These are phyloP conservation scores for Carterocephalus palaemon DNA, from an alignment of 2,888 invertebrate species.

Conservation along the genomic window DNA sequence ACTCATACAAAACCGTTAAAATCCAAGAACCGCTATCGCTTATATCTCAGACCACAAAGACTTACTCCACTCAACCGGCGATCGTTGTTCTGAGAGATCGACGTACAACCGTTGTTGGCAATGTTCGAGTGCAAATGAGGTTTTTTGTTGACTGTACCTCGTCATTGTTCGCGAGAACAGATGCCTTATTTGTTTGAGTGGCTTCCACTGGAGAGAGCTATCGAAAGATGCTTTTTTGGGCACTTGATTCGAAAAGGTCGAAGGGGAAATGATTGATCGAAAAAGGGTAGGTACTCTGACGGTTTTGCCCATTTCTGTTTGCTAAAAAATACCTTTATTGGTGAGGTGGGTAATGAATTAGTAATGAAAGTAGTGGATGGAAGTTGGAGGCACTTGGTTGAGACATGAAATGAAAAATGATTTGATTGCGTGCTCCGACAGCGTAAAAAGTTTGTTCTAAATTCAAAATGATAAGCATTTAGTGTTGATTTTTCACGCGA, in stretches of 20 bases:
- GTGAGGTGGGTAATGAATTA: constrained; percentile 17
- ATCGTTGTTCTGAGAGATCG: constrained; percentile 61
- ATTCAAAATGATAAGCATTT: constrained; percentile 11
- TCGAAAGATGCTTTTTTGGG: constrained; percentile 21
- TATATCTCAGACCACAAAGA: constrained; percentile 30
- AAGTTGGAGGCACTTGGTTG: constrained; percentile 5
- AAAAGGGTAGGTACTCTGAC: constrained; percentile 13
- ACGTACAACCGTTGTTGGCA: constrained; percentile 57
- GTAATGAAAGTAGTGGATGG: constrained; percentile 9
- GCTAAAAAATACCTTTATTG: constrained; percentile 12
- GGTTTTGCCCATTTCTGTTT: constrained; percentile 20
- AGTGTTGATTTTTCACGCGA: constrained; percentile 7
- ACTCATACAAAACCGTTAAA: neutral
- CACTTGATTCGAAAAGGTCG: constrained; percentile 21
- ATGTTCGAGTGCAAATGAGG: constrained; percentile 64
- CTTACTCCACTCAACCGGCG: constrained; percentile 44
- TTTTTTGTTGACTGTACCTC: constrained; percentile 53
- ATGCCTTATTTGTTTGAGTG: constrained; percentile 24
- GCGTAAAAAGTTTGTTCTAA: constrained; percentile 12
- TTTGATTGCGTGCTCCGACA: constrained; percentile 11
- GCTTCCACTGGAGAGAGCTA: constrained; percentile 7
- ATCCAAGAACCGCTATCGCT: constrained; percentile 29
- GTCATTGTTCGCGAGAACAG: constrained; percentile 32
- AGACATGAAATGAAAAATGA: constrained; percentile 20
- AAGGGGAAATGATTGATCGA: constrained; percentile 22